phyloP scores from a whole-genome alignment of 1,140 invertebrate species.

The Anastrepha obliqua region DNA sequence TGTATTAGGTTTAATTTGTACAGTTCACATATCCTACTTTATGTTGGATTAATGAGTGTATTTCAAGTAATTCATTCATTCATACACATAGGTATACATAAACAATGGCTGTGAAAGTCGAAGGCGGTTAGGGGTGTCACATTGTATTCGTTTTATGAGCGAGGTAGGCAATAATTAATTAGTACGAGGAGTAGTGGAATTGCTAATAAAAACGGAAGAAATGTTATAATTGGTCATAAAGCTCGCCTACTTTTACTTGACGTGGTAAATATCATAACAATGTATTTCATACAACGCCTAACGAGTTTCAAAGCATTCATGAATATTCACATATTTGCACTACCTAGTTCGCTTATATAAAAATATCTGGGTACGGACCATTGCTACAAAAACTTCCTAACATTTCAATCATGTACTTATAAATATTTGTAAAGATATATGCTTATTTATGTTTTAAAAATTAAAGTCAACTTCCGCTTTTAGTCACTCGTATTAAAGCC shows the following conservation, averaged over 20 bases:
- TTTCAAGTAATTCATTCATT: background rate
- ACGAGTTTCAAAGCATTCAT: background rate
- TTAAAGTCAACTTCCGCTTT: no score
- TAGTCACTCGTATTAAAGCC: no score
- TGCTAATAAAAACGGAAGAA: background rate
- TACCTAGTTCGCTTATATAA: no score
- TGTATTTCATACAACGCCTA: background rate
- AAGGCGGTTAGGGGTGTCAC: background rate
- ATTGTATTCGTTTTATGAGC: background rate
- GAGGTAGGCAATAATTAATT: background rate
- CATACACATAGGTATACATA: background rate
- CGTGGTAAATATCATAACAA: background rate
- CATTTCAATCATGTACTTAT: no score
- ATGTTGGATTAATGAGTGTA: background rate
- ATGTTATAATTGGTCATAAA: constrained; percentile 8
- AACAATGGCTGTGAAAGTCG: background rate
- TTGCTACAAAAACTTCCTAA: no score
- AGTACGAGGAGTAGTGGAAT: background rate
- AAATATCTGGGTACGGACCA: no score
- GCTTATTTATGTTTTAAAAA: no score
- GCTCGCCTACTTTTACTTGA: background rate
- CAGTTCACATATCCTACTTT: background rate
- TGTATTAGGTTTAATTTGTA: background rate
- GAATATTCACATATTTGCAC: background rate
- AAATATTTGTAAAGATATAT: no score